Conservation (phyloP, 1,140 invertebrate genomes). For the Drosophila serrata region DNA sequence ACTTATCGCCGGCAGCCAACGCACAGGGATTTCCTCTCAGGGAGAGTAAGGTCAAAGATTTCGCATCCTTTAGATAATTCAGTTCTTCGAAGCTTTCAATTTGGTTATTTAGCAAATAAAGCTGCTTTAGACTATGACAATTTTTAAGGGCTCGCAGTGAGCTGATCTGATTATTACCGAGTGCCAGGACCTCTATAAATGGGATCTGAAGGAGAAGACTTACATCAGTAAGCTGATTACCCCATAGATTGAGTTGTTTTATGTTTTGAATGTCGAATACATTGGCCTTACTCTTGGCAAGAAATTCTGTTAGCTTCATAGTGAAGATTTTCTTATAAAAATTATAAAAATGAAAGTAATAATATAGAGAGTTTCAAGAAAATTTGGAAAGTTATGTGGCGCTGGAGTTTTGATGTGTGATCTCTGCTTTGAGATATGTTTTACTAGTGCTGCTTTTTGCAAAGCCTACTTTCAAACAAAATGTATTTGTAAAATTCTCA, state of each 20-base stretch:
- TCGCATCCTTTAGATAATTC: not conserved
- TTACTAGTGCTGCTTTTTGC: too few species aligned
- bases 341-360: not conserved
- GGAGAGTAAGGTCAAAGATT: not conserved
- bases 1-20: not conserved
- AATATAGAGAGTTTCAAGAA: not conserved
- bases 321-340: too few species aligned
- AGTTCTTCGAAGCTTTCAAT: not conserved
- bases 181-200: rapidly evolving
- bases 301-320: not conserved
- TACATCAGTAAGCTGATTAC: not conserved
- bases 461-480: not conserved
- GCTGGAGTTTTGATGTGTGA: too few species aligned
- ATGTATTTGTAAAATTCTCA: not conserved
- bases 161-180: not conserved
- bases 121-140: not conserved
- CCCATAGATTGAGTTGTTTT: not conserved
- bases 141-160: not conserved
- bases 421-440: too few species aligned
- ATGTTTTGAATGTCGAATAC: not conserved
- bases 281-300: not conserved
- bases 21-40: not conserved
- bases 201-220: not conserved
- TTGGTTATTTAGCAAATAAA: not conserved
- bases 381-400: not conserved